Evolutionary conservation across 2,113 vertebrate species (phyloP).

Genomic region (Anseranas semipalmata): DNA sequence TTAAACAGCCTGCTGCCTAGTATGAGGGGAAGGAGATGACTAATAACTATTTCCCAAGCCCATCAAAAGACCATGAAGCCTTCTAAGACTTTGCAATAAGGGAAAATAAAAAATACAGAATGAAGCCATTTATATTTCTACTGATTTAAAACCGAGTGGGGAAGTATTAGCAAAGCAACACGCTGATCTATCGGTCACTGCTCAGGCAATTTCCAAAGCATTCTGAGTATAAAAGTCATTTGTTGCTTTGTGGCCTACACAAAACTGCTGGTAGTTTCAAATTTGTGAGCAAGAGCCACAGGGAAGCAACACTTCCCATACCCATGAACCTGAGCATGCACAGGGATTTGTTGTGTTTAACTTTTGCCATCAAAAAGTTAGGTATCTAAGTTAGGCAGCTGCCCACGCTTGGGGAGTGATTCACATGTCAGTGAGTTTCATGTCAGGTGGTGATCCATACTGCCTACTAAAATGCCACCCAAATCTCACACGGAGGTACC

Average conservation of each 20-base stretch:
- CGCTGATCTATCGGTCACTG: background rate
- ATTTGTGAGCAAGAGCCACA: background rate
- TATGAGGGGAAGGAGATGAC: background rate
- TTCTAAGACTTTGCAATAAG: conserved; percentile 11
- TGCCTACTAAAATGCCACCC: background rate
- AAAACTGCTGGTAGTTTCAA: background rate
- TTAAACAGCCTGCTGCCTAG: background rate
- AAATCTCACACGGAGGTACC: background rate
- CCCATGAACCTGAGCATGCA: accelerated
- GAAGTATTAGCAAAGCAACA: background rate
- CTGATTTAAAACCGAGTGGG: background rate
- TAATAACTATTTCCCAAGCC: background rate
- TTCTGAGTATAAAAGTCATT: conserved; percentile 8
- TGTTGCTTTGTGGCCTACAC: background rate
- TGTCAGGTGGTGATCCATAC: background rate
- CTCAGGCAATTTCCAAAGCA: conserved; percentile 11
- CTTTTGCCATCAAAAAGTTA: background rate
- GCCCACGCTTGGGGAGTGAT: background rate
- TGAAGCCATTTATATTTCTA: conserved; percentile 36
- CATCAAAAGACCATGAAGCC: conserved; percentile 30
- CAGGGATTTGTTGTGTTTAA: background rate
- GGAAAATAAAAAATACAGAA: conserved; percentile 28
- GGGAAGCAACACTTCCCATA: background rate
- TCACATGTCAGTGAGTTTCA: background rate
- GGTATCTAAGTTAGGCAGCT: background rate